A percentile compares a stretch with the other conserved stretches of the same genome.
Conservation (phyloP, 2,113 vertebrate species). For the Argyrosomus japonicus region DNA sequence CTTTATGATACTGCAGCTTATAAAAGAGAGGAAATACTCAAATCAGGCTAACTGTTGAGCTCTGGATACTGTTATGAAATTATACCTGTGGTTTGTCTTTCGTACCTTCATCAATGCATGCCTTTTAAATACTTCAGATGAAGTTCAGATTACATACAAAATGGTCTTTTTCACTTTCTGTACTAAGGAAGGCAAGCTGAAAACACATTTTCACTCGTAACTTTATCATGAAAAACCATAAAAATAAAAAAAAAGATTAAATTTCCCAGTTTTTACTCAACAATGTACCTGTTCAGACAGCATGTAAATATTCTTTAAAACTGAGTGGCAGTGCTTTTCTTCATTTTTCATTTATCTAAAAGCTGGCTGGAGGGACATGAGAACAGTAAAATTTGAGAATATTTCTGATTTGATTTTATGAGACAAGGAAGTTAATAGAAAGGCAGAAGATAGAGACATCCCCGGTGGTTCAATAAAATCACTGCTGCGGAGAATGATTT, state of each 20-base stretch:
- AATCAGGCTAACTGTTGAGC: not conserved
- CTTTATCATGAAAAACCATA: not conserved
- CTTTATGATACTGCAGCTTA: constrained; percentile 46
- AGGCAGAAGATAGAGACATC: not conserved
- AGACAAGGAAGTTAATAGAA: constrained; percentile 5
- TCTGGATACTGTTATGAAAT: no score
- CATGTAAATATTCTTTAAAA: not conserved
- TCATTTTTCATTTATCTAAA: constrained; percentile 23
- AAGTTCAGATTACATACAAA: not conserved
- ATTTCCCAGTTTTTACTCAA: not conserved
- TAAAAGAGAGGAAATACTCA: constrained; percentile 9
- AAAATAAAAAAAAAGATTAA: not conserved
- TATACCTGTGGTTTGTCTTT: not conserved
- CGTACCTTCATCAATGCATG: not conserved
- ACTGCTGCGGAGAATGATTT: not conserved
- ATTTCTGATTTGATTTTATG: constrained; percentile 12
- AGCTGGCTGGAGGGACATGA: not conserved
- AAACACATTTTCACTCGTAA: not conserved
- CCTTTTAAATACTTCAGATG: not conserved
- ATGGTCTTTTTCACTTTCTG: no score
- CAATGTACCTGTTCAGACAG: not conserved
- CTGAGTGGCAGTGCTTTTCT: not conserved
- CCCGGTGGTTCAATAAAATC: constrained; percentile 19
- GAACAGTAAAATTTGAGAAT: not conserved
- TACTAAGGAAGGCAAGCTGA: not conserved